Evolutionary conservation across 2,113 vertebrate genomes (phyloP).

Genomic region (Atlantisia rogersi): DNA sequence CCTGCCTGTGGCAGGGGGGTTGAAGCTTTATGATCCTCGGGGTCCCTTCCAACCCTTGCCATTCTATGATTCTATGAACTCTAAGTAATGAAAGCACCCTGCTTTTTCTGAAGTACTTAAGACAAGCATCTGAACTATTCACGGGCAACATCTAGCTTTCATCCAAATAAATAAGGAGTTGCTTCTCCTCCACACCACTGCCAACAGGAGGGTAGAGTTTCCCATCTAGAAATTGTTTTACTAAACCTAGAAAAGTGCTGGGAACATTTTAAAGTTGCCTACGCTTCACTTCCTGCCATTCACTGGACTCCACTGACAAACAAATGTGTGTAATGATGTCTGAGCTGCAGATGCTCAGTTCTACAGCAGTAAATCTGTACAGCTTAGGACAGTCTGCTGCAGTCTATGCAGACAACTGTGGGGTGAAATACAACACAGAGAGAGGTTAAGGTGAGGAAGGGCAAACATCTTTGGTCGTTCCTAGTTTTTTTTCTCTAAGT

Average conservation of each 20-base stretch:
- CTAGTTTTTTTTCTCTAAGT: not conserved
- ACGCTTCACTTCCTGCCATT: not conserved
- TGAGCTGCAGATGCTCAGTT: accelerated
- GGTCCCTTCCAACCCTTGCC: no score
- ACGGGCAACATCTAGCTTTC: not conserved
- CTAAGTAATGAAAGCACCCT: not conserved
- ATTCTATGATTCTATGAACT: no score
- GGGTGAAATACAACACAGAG: not conserved
- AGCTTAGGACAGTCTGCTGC: not conserved
- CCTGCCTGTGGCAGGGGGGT: no score
- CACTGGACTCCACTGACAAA: not conserved
- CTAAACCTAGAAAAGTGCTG: not conserved
- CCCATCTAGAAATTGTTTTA: not conserved
- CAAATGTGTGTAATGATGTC: not conserved
- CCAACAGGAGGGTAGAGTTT: not conserved
- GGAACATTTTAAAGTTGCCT: not conserved
- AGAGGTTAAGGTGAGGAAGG: not conserved
- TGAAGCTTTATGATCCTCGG: no score
- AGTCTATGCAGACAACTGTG: not conserved
- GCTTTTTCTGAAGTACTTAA: not conserved
- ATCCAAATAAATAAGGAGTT: not conserved
- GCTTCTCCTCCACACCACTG: not conserved
- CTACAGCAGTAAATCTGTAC: not conserved
- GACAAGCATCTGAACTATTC: not conserved
- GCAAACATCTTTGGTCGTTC: not conserved